Evolutionary conservation across 2,113 vertebrate genomes (phyloP).

Genomic region (Onychostruthus taczanowskii): DNA sequence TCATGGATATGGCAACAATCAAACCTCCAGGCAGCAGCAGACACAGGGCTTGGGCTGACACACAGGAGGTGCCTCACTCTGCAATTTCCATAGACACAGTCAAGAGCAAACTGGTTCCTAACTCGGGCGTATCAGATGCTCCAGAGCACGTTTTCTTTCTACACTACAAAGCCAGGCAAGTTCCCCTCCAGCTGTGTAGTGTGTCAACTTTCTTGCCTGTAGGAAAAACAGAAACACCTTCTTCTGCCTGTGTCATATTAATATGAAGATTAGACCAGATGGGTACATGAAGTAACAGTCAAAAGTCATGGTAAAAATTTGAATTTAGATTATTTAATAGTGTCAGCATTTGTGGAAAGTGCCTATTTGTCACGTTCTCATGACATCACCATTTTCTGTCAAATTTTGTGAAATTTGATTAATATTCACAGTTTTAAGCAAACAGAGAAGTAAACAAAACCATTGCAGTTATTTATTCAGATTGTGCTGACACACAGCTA

Average conservation of each 20-base stretch:
- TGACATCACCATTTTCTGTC: background rate
- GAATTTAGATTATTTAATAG: background rate
- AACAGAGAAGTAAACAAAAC: background rate
- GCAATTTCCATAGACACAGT: background rate
- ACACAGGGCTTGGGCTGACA: background rate
- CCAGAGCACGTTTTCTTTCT: background rate
- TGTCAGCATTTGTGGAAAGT: background rate
- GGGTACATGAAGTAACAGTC: background rate
- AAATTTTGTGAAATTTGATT: background rate
- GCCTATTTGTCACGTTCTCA: background rate
- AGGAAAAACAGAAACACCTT: background rate
- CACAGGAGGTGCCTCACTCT: background rate
- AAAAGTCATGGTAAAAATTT: background rate
- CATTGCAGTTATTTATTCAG: background rate
- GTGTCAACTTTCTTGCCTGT: background rate
- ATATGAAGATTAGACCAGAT: background rate
- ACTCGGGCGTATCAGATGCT: background rate
- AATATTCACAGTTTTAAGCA: background rate
- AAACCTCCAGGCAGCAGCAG: background rate
- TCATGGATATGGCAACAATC: background rate
- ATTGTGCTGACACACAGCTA: background rate
- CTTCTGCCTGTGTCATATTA: background rate
- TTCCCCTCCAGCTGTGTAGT: background rate
- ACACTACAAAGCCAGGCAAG: background rate
- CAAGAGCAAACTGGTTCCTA: background rate